Conservation (phyloP, 2,888 invertebrate genomes). For the Eupithecia pulchellata region DNA sequence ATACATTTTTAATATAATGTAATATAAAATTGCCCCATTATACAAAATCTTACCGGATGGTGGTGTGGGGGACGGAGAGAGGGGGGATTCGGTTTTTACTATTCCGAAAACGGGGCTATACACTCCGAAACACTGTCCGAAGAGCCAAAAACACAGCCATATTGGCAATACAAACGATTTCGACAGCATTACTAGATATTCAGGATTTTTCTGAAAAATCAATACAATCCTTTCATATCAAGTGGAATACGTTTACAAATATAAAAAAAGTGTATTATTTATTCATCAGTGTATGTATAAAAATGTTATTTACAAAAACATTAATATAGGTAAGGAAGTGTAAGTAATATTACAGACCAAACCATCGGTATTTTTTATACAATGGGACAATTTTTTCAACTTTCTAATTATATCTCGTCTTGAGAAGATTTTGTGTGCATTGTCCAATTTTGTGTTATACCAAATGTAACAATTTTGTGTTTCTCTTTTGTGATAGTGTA, state of each 20-base stretch:
- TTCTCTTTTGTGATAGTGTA: slow-evolving; percentile 20
- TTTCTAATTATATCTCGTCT: slow-evolving; percentile 19
- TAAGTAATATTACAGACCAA: slow-evolving; percentile 12
- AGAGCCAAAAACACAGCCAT: slow-evolving; percentile 38
- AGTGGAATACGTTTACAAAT: neutral
- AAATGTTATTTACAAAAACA: neutral
- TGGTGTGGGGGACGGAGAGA: slow-evolving; percentile 52
- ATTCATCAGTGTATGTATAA: slow-evolving; percentile 12
- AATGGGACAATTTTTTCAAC: slow-evolving; percentile 54
- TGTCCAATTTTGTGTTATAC: slow-evolving; percentile 26
- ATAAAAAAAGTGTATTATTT: neutral
- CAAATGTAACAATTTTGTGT: slow-evolving; percentile 22
- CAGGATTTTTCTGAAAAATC: slow-evolving; percentile 38
- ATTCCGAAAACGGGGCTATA: slow-evolving; percentile 62
- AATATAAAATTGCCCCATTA: slow-evolving; percentile 43
- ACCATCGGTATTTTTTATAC: slow-evolving; percentile 52
- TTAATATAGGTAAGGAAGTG: slow-evolving; percentile 6
- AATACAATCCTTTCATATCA: slow-evolving; percentile 18
- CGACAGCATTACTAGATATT: slow-evolving; percentile 31
- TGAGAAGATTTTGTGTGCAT: slow-evolving; percentile 29
- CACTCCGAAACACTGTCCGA: slow-evolving; percentile 52
- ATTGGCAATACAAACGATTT: slow-evolving; percentile 39
- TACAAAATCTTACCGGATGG: slow-evolving; percentile 61
- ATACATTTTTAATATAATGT: slow-evolving; percentile 26
- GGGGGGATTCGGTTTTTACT: slow-evolving; percentile 56